Evolutionary conservation across 2,113 vertebrate species (phyloP).

Genomic region (zebrafish (Danio rerio)): DNA sequence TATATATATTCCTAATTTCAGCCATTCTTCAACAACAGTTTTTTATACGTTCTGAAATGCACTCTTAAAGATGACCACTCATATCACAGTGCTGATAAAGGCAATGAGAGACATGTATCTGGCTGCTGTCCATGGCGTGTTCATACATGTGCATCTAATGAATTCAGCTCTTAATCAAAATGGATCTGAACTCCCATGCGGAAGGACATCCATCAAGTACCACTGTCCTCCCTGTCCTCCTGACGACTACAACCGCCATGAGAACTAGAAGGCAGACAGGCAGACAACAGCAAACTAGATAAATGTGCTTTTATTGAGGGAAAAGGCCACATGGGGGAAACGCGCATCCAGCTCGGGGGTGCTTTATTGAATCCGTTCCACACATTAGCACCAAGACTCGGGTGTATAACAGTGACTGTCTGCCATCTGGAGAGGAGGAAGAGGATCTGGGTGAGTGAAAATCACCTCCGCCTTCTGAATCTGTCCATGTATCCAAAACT

Average conservation of each 20-base stretch:
- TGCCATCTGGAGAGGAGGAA: slow-evolving; percentile 70
- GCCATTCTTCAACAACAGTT: no score
- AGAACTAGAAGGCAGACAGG: not conserved
- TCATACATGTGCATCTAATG: slow-evolving; percentile 62
- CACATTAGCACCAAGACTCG: slow-evolving; percentile 44
- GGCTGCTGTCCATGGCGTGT: slow-evolving; percentile 34
- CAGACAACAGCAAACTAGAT: slow-evolving; percentile 25
- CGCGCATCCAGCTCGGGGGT: slow-evolving; percentile 61
- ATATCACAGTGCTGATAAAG: not conserved
- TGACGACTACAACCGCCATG: slow-evolving; percentile 26
- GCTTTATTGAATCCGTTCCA: slow-evolving; percentile 72
- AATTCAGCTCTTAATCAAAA: slow-evolving; percentile 70
- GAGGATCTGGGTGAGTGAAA: slow-evolving; percentile 54
- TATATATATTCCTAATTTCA: no score
- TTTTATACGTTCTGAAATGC: not conserved
- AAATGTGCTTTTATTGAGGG: slow-evolving; percentile 70
- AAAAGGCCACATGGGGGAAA: slow-evolving; percentile 64
- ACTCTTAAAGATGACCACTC: no score
- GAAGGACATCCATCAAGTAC: slow-evolving; percentile 57
- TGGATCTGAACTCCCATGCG: slow-evolving; percentile 55
- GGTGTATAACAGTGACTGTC: slow-evolving; percentile 49
- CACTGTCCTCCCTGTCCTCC: slow-evolving; percentile 27
- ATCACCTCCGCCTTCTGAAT: slow-evolving; percentile 37
- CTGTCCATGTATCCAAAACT: not conserved
- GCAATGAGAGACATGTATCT: not conserved